A percentile compares a stretch with the other conserved stretches of the same genome.
Conservation (phyloP, 2,797 vertebrate species). For the Poecilia wingei region DNA sequence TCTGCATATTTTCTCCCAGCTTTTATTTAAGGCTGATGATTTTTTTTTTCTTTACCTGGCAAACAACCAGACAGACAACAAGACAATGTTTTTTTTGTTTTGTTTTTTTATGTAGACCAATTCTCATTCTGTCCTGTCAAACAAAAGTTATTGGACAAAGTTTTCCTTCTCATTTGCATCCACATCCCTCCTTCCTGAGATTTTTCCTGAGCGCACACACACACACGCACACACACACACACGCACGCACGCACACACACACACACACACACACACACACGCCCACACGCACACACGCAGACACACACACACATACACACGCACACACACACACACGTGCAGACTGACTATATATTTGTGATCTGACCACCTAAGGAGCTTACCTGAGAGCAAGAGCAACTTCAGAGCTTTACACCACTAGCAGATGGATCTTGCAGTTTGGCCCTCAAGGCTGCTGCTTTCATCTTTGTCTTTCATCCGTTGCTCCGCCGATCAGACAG, state of each 20-base stretch:
- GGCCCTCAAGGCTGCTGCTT: conserved; percentile 65
- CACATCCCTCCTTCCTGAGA: not conserved
- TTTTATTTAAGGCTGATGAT: not conserved
- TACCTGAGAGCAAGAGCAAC: conserved; percentile 56
- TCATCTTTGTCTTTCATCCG: conserved; percentile 78
- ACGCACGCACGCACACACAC: conserved; percentile 19
- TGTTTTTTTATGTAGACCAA: not conserved
- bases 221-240: conserved; percentile 9
- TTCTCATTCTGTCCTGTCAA: not conserved
- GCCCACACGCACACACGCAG: conserved; percentile 5
- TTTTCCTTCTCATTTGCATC: conserved; percentile 23
- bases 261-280: conserved; percentile 13
- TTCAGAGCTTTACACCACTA: conserved; percentile 59
- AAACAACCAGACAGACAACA: too few relatives aligned
- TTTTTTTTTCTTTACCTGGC: not conserved
- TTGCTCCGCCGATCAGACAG: conserved; percentile 45
- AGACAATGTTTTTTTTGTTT: too few relatives aligned
- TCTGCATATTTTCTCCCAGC: not conserved
- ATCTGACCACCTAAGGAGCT: conserved; percentile 39
- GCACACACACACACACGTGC: conserved; percentile 16
- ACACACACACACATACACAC: conserved; percentile 13
- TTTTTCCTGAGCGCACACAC: conserved; percentile 16
- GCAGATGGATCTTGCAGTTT: conserved; percentile 70
- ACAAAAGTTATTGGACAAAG: conserved; percentile 4
- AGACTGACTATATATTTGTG: not conserved